Evolutionary conservation across 2,888 invertebrate genomes (phyloP).

Genomic region (Callinectes sapidus): DNA sequence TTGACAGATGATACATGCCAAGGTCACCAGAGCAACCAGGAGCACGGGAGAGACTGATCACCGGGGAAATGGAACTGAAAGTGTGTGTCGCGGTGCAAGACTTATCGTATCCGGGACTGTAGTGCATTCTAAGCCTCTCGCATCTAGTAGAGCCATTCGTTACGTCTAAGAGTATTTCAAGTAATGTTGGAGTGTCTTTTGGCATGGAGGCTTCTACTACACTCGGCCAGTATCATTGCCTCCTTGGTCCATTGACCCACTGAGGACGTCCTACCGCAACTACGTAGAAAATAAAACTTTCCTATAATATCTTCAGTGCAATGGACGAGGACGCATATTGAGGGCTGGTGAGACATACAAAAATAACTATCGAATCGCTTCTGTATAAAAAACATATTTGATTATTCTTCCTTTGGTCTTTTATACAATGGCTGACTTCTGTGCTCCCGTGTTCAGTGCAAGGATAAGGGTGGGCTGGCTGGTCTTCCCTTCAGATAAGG

Average conservation of each 20-base stretch:
- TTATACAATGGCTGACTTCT: neutral
- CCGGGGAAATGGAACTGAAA: too few relatives aligned
- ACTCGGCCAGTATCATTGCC: neutral
- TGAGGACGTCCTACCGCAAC: neutral
- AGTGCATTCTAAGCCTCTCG: too few relatives aligned
- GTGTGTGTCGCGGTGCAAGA: too few relatives aligned
- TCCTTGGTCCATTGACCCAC: neutral
- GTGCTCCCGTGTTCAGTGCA: neutral
- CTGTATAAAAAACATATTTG: slow-evolving; percentile 19
- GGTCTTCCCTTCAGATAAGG: neutral
- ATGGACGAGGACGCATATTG: neutral
- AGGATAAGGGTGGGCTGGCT: neutral
- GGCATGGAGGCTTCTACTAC: neutral
- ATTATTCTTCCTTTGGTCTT: slow-evolving; percentile 20
- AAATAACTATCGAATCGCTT: slow-evolving; percentile 31
- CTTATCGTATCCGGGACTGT: too few relatives aligned
- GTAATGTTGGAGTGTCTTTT: neutral
- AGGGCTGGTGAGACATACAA: neutral
- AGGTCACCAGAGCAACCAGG: too few relatives aligned
- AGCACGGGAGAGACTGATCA: too few relatives aligned
- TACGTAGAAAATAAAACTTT: slow-evolving; percentile 2
- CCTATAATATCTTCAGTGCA: slow-evolving; percentile 2
- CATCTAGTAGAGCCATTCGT: too few relatives aligned
- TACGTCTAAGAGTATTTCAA: too few relatives aligned
- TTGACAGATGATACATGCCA: too few relatives aligned